These are phyloP conservation scores for Lepisosteus osseus DNA, from an alignment of 2,113 vertebrate genomes.

Conservation along the genomic window DNA sequence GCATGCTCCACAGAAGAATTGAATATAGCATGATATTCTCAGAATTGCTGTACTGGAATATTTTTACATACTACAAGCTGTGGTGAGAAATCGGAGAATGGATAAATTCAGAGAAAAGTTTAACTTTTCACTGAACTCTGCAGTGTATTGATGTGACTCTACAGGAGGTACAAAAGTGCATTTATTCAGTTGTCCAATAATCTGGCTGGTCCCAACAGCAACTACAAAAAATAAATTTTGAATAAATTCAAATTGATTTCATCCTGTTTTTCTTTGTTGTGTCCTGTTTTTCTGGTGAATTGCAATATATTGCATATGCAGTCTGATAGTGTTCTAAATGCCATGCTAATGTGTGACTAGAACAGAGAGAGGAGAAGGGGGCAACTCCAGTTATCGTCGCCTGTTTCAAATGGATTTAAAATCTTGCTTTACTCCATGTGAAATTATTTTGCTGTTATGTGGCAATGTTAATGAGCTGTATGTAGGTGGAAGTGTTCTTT, in stretches of 20 bases:
- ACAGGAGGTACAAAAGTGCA: slow-evolving; percentile 43
- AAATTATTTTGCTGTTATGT: too few relatives aligned
- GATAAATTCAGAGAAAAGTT: slow-evolving; percentile 35
- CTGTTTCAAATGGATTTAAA: too few relatives aligned
- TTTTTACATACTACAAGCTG: slow-evolving; percentile 36
- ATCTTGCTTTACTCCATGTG: too few relatives aligned
- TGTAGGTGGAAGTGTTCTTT: too few relatives aligned
- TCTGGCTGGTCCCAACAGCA: slow-evolving; percentile 73
- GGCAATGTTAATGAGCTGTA: too few relatives aligned
- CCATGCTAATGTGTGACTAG: too few relatives aligned
- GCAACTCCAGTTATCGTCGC: too few relatives aligned
- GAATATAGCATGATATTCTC: slow-evolving; percentile 58
- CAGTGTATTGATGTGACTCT: slow-evolving; percentile 24
- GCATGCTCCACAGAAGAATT: slow-evolving; percentile 50
- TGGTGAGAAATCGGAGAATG: slow-evolving; percentile 20
- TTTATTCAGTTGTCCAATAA: slow-evolving; percentile 72
- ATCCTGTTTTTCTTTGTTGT: background rate
- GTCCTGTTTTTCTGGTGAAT: background rate
- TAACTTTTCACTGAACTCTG: slow-evolving; percentile 27
- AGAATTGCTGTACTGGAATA: slow-evolving; percentile 59
- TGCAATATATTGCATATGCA: too few relatives aligned
- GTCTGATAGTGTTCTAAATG: too few relatives aligned
- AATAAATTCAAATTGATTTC: slow-evolving; percentile 57
- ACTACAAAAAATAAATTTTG: slow-evolving; percentile 71
- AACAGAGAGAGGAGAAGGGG: too few relatives aligned